These are phyloP conservation scores for Cyclopterus lumpus DNA, from an alignment of 2,797 vertebrate species.

Conservation along the genomic window DNA sequence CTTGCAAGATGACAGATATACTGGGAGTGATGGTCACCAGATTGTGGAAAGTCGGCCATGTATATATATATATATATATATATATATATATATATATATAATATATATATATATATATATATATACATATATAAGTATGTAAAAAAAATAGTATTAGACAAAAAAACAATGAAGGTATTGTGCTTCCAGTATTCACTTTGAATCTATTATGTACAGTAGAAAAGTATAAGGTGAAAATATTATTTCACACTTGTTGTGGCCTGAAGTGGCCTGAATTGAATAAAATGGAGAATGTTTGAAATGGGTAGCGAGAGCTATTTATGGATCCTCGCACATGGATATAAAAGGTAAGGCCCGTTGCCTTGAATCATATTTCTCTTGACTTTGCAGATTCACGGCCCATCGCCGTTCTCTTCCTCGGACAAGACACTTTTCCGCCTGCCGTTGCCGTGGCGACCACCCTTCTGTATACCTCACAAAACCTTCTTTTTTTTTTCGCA, in stretches of 20 bases:
- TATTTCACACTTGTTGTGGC: no score
- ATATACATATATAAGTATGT: no score
- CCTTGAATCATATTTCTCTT: constrained; percentile 66
- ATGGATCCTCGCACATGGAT: constrained; percentile 51
- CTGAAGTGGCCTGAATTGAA: not conserved
- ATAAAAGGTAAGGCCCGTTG: constrained; percentile 78
- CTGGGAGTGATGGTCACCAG: not conserved
- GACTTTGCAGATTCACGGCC: constrained; percentile 60
- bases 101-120: no score
- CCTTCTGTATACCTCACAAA: constrained; percentile 78
- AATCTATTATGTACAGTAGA: not conserved
- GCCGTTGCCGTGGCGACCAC: constrained; percentile 66
- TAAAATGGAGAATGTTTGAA: constrained; percentile 24
- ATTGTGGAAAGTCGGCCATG: not conserved
- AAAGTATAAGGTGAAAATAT: not conserved
- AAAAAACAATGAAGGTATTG: not conserved
- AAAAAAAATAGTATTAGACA: not conserved
- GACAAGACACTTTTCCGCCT: constrained; percentile 46
- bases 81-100: no score
- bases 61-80: not conserved
- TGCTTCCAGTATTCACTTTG: not conserved
- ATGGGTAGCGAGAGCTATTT: constrained; percentile 33
- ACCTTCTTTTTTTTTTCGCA: constrained; percentile 32
- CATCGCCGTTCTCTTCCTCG: constrained; percentile 29
- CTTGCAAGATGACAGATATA: not conserved